Evolutionary conservation across 1,140 invertebrate species (phyloP).

Genomic region (Sogatella furcifera): DNA sequence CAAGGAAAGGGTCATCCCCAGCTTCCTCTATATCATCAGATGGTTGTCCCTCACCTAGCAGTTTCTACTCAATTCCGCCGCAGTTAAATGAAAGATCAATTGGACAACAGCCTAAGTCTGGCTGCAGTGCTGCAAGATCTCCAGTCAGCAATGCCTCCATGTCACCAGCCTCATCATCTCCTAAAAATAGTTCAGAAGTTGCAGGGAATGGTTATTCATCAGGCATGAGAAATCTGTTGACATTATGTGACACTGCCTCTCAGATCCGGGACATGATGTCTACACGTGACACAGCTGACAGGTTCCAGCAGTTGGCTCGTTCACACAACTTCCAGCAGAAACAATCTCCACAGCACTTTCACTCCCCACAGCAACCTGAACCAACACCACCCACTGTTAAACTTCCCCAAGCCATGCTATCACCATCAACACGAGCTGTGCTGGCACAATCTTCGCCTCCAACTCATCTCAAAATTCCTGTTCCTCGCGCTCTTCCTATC

Average conservation of each 20-base stretch:
- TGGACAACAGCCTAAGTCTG: neutral
- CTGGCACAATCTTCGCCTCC: neutral
- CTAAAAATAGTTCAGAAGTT: neutral
- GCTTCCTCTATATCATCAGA: neutral
- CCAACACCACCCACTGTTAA: neutral
- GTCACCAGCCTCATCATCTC: neutral
- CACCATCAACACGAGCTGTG: neutral
- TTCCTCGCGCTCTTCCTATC: constrained; percentile 5
- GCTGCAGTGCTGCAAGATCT: no score
- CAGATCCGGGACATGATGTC: constrained; percentile 20
- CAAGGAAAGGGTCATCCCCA: constrained; percentile 15
- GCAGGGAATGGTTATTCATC: neutral
- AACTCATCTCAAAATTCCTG: constrained; percentile 12
- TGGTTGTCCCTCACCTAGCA: neutral
- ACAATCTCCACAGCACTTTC: neutral
- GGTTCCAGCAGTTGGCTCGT: neutral
- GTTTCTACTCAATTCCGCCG: no score
- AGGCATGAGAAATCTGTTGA: constrained; percentile 26
- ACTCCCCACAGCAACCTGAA: neutral
- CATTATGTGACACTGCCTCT: constrained; percentile 25
- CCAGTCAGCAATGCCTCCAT: neutral
- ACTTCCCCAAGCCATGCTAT: neutral
- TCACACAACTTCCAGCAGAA: neutral
- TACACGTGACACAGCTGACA: neutral
- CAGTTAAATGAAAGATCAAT: neutral